These are phyloP conservation scores for Pitta sordida DNA, from an alignment of 2,113 vertebrate species.

Conservation along the genomic window DNA sequence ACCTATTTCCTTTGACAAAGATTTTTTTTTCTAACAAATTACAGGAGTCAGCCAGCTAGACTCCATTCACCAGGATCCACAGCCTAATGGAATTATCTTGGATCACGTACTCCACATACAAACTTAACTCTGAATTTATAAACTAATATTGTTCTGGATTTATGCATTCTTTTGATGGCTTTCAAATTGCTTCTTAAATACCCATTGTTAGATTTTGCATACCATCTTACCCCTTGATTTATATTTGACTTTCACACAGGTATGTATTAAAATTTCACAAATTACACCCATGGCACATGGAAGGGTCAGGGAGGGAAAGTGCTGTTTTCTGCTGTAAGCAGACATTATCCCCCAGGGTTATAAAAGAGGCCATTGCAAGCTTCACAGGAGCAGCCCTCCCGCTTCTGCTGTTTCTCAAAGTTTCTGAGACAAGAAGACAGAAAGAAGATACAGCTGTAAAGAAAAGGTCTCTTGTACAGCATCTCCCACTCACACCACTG, in stretches of 20 bases:
- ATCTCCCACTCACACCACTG: not conserved
- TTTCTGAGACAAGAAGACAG: not conserved
- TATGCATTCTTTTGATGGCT: not conserved
- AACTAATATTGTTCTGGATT: not conserved
- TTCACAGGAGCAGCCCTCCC: not conserved
- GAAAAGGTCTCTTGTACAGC: not conserved
- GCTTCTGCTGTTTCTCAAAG: not conserved
- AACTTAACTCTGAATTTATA: not conserved
- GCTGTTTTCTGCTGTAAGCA: not conserved
- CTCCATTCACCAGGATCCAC: not conserved
- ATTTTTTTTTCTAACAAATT: not conserved
- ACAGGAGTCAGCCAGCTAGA: not conserved
- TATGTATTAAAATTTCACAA: constrained; percentile 1
- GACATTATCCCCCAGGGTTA: not conserved
- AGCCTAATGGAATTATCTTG: not conserved
- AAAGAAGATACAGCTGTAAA: not conserved
- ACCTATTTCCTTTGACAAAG: not conserved
- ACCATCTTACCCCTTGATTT: not conserved
- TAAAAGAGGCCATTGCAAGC: not conserved
- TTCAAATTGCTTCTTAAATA: not conserved
- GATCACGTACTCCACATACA: not conserved
- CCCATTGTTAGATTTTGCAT: not conserved
- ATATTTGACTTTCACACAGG: not conserved
- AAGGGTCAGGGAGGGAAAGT: too few species aligned
- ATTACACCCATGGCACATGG: not conserved